A percentile compares a stretch with the other conserved stretches of the same genome.
Evolutionary conservation across 2,888 invertebrate species (phyloP).

Genomic region (Chaetogeoica ovagalla): DNA sequence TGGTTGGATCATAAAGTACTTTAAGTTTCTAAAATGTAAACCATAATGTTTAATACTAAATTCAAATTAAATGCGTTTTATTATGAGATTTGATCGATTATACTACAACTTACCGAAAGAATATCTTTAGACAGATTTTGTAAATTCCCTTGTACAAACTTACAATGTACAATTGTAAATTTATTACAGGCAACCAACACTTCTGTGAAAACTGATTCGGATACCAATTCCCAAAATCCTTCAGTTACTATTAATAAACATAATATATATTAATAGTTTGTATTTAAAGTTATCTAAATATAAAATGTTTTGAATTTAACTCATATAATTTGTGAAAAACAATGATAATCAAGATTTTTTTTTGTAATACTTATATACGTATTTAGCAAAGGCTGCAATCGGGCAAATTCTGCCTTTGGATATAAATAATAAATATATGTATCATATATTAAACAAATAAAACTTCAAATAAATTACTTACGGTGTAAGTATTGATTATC

Average conservation of each 20-base stretch:
- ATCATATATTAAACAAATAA: not conserved
- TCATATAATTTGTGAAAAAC: too few relatives aligned
- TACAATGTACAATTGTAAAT: slow-evolving; percentile 60
- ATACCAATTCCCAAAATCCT: slow-evolving; percentile 63
- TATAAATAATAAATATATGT: not conserved
- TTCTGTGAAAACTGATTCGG: slow-evolving; percentile 60
- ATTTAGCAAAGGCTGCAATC: too few relatives aligned
- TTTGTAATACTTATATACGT: too few relatives aligned
- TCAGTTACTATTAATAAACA: slow-evolving; percentile 57
- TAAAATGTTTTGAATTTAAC: too few relatives aligned
- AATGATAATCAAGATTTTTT: too few relatives aligned
- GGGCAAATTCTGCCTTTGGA: too few relatives aligned
- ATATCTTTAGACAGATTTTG: slow-evolving; percentile 63
- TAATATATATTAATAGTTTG: not conserved
- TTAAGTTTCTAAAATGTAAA: slow-evolving; percentile 60
- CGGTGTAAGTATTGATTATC: slow-evolving; percentile 55
- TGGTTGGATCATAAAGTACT: slow-evolving; percentile 67
- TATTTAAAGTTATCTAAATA: too few relatives aligned
- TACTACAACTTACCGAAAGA: slow-evolving; percentile 62
- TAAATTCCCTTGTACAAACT: slow-evolving; percentile 64
- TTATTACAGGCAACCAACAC: slow-evolving; percentile 62
- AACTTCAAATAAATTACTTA: slow-evolving; percentile 34
- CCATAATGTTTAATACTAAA: not conserved
- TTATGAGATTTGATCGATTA: not conserved
- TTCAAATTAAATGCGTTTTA: not conserved